Base-by-base conservation (phyloP, 2,888 invertebrate genomes). In the Unio delphinus region DNA sequence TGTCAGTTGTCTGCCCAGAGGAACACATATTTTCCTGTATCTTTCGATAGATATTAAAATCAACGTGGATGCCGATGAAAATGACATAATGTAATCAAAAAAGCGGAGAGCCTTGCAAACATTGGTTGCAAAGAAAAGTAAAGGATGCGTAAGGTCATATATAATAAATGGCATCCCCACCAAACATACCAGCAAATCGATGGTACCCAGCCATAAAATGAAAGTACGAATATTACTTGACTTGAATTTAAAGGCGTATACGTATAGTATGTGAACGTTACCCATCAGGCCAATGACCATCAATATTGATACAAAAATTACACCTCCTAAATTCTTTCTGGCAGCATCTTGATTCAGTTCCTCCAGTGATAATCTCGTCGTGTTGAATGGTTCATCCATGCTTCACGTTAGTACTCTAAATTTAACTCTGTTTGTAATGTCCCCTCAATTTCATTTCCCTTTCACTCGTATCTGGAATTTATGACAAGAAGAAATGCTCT, bases 21-120 rank as follows among this genome's bases (percentile, higher is more conserved):
- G 84, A 11, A 72, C 72, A 64, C 85, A 82, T 23, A 86, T 77
- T 58, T 83, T 83, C 61, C 78, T 68, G 72, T 79, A 84, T 11
- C 85, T 77, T 23, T 73, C 73, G n/a, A 66, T 64, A 17, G 70
- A 70, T 59, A 73, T 70, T 1, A 70, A 59, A 28, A 73, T 68
- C 61, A 73, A 54, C 15, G 61, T 67, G 4, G 67, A 30, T 3
- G 70, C 67, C 17, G 67, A 67, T 1, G 70, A 61, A 18, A 70
- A 30, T 6, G 56, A 64, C 26, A 68, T 62, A 57, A 56, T 67
- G 61, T 73, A 73, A 17, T 68, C 23, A 11, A 73, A 26, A 23
- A 68, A 70, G 58, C 70, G 26, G 55, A 68, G 65, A 6, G 68
- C 20, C 30, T 70, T 73, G 45, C 73, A 73, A 45, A 70, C 64